Evolutionary conservation across 1,140 invertebrate species (phyloP), one percentile per base, ranked within the genome.

Genomic region (Trigoniulus corallinus): DNA sequence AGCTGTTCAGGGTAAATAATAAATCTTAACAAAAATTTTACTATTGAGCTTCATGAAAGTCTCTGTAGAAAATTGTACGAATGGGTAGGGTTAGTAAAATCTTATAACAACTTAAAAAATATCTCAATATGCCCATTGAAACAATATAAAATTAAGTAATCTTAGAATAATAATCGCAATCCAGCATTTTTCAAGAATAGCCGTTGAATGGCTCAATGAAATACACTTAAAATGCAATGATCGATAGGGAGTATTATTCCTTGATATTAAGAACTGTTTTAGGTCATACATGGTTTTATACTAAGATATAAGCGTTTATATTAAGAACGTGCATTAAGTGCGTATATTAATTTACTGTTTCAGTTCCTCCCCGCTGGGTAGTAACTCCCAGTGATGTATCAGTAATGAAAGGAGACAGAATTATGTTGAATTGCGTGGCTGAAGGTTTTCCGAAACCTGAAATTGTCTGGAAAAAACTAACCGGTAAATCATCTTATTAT

Each of bases 401-500:
- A 3, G 24, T 22, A 2, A 81, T 88, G 1, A 79, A 87, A 2
- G 84, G 84, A 1, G 77, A 86, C 60, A 79, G 82, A 55, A 76
- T 89, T n/a, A 80, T 85, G 62, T 79, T 94, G 57, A 87, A 94
- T 75, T 96, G 91, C 70, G 89, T 91, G 75, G 87, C 88, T 61
- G 84, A 91, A 70, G 91, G 92, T 54, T 93, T 92, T 68, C 92
- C 91, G 24, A 83, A 84, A 69, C 91, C 91, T 47, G 77, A 80
- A 62, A 84, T 95, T 18, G 85, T 83, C 56, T 96, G 92, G 92
- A 93, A 92, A 71, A 85, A 84, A 74, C 86, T 87, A 65, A 82
- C 84, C 72, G 87, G 86, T 89, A 44, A 4, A 18, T 10, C 4
- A 24, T 44, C 21, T 21, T 44, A 7, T 44, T 21, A 44, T 10